phyloP scores from a whole-genome alignment of 1,140 invertebrate genomes.

The Heliconius hermathena region DNA sequence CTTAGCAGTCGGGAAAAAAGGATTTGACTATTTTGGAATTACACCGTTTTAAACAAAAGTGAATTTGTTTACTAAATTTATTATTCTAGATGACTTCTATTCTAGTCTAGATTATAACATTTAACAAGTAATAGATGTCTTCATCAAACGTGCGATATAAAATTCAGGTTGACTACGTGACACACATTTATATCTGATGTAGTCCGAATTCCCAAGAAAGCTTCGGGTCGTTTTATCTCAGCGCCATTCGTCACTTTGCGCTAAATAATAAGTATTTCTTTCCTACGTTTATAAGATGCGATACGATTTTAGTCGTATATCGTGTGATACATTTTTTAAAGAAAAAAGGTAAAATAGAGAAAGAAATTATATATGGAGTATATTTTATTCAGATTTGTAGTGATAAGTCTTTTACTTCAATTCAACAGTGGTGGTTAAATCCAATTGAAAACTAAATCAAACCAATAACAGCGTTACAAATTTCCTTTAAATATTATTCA shows the following conservation, averaged over 20 bases:
- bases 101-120: neutral
- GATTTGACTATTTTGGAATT: too few species aligned
- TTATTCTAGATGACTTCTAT: too few species aligned
- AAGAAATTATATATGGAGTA: too few species aligned
- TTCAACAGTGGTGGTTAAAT: too few species aligned
- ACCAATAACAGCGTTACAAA: too few species aligned
- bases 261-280: conserved; percentile 50
- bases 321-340: neutral
- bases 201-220: conserved; percentile 45
- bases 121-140: neutral
- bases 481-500: too few species aligned
- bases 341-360: too few species aligned
- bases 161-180: conserved; percentile 47
- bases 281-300: conserved; percentile 35
- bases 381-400: too few species aligned
- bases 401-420: neutral
- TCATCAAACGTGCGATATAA: neutral
- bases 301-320: conserved; percentile 5
- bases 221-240: conserved; percentile 44
- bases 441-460: too few species aligned
- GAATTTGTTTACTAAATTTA: too few species aligned
- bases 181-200: conserved; percentile 42
- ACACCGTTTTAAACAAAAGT: too few species aligned
- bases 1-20: too few species aligned
- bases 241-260: conserved; percentile 47